Evolutionary conservation across 2,888 invertebrate genomes (phyloP).

Genomic region (Scaptomyza parva): DNA sequence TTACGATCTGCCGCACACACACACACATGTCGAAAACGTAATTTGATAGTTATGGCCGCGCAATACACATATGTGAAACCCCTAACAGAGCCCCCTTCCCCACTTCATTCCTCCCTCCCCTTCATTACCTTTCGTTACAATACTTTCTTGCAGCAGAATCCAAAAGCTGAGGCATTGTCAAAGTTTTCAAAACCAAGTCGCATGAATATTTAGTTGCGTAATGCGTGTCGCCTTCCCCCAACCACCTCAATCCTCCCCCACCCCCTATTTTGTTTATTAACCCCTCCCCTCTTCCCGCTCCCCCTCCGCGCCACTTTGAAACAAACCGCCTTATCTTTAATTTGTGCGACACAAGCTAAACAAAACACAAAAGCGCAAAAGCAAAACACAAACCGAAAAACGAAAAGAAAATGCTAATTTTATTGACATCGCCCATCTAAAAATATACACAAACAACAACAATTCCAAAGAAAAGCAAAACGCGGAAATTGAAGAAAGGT

Average conservation of each 20-base stretch:
- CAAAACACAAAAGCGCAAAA: slow-evolving; percentile 47
- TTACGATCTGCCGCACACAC: slow-evolving; percentile 50
- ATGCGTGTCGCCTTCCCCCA: slow-evolving; percentile 44
- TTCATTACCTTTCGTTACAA: too few relatives aligned
- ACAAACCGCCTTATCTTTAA: slow-evolving; percentile 56
- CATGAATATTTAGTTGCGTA: slow-evolving; percentile 81
- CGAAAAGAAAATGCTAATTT: slow-evolving; percentile 80
- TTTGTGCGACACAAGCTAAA: slow-evolving; percentile 73
- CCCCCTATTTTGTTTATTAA: slow-evolving; percentile 19
- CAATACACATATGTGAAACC: background rate
- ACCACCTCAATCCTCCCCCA: too few relatives aligned
- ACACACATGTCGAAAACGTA: slow-evolving; percentile 72
- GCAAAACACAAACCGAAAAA: slow-evolving; percentile 45
- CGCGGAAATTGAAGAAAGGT: slow-evolving; percentile 69
- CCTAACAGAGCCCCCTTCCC: slow-evolving; percentile 3
- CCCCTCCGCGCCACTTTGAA: background rate
- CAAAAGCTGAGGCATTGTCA: slow-evolving; percentile 19
- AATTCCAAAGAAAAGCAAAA: slow-evolving; percentile 17
- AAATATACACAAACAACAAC: too few relatives aligned
- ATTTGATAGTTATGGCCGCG: slow-evolving; percentile 72
- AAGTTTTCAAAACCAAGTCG: slow-evolving; percentile 55
- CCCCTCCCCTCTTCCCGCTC: too few relatives aligned
- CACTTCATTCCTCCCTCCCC: background rate
- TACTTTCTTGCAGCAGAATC: slow-evolving; percentile 6
- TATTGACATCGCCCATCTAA: slow-evolving; percentile 70